Base-by-base conservation (phyloP, 2,113 vertebrate genomes). In the Ancistrus triradiatus region DNA sequence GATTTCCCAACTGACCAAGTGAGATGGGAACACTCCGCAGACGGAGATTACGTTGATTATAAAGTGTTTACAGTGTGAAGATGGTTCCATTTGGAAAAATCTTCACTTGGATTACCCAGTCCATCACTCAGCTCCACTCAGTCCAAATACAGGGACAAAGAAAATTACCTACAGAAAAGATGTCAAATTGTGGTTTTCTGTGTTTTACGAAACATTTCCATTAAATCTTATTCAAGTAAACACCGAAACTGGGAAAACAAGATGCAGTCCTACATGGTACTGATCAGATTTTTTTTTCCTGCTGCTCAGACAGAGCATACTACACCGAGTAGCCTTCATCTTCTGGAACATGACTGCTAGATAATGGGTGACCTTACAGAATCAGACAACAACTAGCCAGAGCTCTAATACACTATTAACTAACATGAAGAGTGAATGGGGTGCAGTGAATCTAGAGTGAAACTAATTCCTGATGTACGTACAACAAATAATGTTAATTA, bases 251-350 rank as follows among this genome's bases (percentile, higher is more conserved):
- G 22, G 7, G 13, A 9, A 13, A 37, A 25, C 13, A 40, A 7
- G 7, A 38, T 58, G 24, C 14, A 28, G 17, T 35, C 14, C 35
- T 18, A 18, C 3, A 21, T 9, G 35, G 33, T 2, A 19, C 27
- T 31, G 27, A 7, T 31, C 7, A 31, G 7, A 31, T 3, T 57
- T 25, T 62, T 19, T 14, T 47, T 18, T 24, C 1, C 31, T 28
- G 21, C 47, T 47, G 46, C 73, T 72, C 69, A 73, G 53, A 38
- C 22, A 19, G 59, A 67, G 38, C 58, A 55, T 44, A 64, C 65
- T 64, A 73, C 69, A 67, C 61, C 57, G 47, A 80, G 83, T 69
- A 74, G 69, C 35, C 35, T n/a, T 38, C 65, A 49, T 76, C 48
- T 63, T 33, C 50, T 51, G 42, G 59, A 75, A 76, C 72, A 70